A percentile compares a stretch with the other conserved stretches of the same genome.
Evolutionary conservation across 2,113 vertebrate species (phyloP).

Genomic region (Dunckerocampus dactyliophorus): DNA sequence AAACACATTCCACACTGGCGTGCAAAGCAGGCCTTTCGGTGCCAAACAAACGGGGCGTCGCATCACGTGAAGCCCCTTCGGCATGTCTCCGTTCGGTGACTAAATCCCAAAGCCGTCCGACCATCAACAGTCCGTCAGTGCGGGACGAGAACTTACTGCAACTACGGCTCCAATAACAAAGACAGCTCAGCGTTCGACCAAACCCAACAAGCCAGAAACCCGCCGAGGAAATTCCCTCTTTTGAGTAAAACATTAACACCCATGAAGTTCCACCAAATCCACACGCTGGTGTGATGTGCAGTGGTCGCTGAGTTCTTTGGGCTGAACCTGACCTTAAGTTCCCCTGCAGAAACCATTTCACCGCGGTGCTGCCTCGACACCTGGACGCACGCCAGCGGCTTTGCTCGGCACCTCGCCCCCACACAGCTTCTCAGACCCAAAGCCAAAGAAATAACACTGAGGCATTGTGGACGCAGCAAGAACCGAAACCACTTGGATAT

Average conservation of each 20-base stretch:
- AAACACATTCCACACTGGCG: constrained; percentile 49
- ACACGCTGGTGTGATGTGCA: neutral
- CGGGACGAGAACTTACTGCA: constrained; percentile 4
- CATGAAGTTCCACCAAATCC: neutral
- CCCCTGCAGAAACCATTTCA: constrained; percentile 41
- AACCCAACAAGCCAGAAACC: constrained; percentile 10
- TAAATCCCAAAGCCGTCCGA: constrained; percentile 27
- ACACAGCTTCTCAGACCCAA: constrained; percentile 25
- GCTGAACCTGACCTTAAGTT: constrained; percentile 52
- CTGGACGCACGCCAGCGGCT: constrained; percentile 44
- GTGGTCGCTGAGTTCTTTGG: constrained; percentile 25
- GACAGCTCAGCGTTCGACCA: constrained; percentile 27
- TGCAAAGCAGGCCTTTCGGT: constrained; percentile 25
- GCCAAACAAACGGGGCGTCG: neutral
- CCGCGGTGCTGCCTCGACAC: constrained; percentile 43
- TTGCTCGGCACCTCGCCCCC: constrained; percentile 38
- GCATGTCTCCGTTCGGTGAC: constrained; percentile 31
- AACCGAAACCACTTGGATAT: constrained; percentile 29
- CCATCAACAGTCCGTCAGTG: constrained; percentile 11
- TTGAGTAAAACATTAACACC: constrained; percentile 31
- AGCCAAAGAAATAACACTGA: constrained; percentile 34
- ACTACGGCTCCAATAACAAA: constrained; percentile 16
- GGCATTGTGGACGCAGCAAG: constrained; percentile 25
- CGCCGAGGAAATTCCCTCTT: constrained; percentile 5
- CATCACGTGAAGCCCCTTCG: constrained; percentile 18